Conservation (phyloP, 1,140 invertebrate species). For the Megalopta genalis region DNA sequence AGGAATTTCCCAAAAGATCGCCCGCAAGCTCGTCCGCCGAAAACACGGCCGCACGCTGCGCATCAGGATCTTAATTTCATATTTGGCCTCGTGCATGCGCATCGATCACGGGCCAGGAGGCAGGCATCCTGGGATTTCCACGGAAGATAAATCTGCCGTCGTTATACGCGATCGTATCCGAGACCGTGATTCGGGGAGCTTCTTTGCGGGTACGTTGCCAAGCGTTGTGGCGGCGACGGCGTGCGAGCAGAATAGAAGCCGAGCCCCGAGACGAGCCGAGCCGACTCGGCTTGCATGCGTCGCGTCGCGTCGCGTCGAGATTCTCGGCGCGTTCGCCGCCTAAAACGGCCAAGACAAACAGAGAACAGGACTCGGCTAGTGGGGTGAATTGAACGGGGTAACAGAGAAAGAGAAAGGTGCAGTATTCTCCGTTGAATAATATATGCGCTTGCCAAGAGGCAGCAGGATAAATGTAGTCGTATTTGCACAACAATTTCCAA, state of each 20-base stretch:
- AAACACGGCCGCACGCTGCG: no score
- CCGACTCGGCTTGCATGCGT: no score
- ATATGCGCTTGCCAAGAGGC: slow-evolving; percentile 56
- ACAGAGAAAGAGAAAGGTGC: slow-evolving; percentile 31
- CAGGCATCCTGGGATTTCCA: neutral
- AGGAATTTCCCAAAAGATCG: no score
- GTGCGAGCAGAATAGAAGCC: neutral
- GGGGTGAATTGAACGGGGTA: slow-evolving; percentile 9
- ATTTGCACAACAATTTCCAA: slow-evolving; percentile 63
- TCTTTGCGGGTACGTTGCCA: slow-evolving; percentile 19
- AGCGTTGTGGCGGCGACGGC: neutral
- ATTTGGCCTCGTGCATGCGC: slow-evolving; percentile 12
- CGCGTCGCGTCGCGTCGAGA: slow-evolving; percentile 10
- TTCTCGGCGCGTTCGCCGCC: slow-evolving; percentile 12
- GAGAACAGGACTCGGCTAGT: neutral
- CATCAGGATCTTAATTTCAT: slow-evolving; percentile 31
- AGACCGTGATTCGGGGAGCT: slow-evolving; percentile 20
- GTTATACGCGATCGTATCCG: slow-evolving; percentile 20
- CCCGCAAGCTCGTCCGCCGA: no score
- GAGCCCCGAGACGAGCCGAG: no score
- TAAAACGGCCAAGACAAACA: slow-evolving; percentile 21
- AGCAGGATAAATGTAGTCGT: slow-evolving; percentile 59
- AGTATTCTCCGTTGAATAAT: slow-evolving; percentile 61
- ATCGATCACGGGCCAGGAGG: slow-evolving; percentile 9
- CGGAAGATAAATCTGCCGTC: slow-evolving; percentile 26